Percentiles rank a stretch among this genome's conserved stretches.
Evolutionary conservation across 2,113 vertebrate species (phyloP).

Genomic region (Gallinago paraguaiae): DNA sequence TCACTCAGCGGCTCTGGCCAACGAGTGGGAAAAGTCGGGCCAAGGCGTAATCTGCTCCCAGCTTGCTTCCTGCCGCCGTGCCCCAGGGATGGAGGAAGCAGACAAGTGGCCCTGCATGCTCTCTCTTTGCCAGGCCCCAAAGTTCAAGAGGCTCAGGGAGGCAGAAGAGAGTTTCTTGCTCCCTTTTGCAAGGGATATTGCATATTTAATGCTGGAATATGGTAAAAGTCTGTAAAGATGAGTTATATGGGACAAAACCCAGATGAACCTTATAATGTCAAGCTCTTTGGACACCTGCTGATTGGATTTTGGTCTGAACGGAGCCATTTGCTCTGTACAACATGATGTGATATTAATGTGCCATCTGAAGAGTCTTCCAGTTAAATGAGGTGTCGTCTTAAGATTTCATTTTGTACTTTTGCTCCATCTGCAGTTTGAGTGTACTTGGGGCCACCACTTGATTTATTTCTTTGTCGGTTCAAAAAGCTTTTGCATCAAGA

Average conservation of each 20-base stretch:
- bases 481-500: neutral
- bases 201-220: neutral
- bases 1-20: slow-evolving; percentile 12
- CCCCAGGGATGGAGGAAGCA: slow-evolving; percentile 64
- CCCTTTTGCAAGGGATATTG: neutral
- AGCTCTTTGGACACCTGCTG: neutral
- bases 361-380: neutral
- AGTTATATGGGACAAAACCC: neutral
- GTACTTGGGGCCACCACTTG: neutral
- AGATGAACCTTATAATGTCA: neutral
- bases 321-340: neutral
- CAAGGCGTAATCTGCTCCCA: slow-evolving; percentile 55
- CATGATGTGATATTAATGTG: neutral
- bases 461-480: neutral
- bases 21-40: slow-evolving; percentile 59
- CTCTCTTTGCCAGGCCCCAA: slow-evolving; percentile 18
- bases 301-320: neutral
- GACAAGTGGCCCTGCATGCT: slow-evolving; percentile 42
- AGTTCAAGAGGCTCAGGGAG: slow-evolving; percentile 34
- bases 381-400: neutral
- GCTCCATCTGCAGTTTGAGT: neutral
- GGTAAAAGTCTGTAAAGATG: neutral
- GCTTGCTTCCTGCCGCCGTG: slow-evolving; percentile 49
- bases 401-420: neutral
- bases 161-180: neutral